A percentile compares a stretch with the other conserved stretches of the same genome.
Conservation (phyloP, 2,113 vertebrate species). For the Lophius piscatorius region DNA sequence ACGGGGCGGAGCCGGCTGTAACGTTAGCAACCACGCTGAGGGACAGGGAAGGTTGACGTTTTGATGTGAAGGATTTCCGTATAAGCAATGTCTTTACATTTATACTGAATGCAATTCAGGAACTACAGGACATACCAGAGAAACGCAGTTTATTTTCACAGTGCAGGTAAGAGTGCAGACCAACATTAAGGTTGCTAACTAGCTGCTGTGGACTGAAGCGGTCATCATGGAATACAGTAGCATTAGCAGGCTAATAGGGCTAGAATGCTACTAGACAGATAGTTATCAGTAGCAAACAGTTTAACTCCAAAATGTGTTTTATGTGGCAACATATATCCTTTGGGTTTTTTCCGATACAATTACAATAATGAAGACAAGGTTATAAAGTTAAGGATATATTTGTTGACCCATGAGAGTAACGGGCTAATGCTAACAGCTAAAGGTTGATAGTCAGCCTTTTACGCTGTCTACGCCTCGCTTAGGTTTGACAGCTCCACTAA, state of each 20-base stretch:
- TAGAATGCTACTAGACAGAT: conserved; percentile 18
- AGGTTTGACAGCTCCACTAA: conserved; percentile 65
- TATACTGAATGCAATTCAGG: not conserved
- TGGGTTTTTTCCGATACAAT: too few species aligned
- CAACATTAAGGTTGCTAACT: not conserved
- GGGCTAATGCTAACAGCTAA: conserved; percentile 47
- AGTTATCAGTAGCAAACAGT: not conserved
- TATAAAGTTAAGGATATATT: not conserved
- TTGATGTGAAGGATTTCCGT: conserved; percentile 28
- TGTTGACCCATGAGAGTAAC: not conserved
- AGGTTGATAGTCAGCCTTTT: conserved; percentile 45
- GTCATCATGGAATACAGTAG: conserved; percentile 20
- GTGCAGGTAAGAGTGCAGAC: conserved; percentile 47
- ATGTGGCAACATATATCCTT: not conserved
- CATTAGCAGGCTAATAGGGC: conserved; percentile 47
- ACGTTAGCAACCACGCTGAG: conserved; percentile 76
- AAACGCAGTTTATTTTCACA: not conserved
- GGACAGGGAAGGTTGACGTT: conserved; percentile 26
- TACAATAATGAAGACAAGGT: rapidly evolving
- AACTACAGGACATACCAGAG: not conserved
- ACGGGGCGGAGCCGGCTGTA: conserved; percentile 64
- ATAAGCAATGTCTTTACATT: conserved; percentile 28
- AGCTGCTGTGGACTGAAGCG: not conserved
- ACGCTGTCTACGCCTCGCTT: conserved; percentile 66
- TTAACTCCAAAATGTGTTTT: rapidly evolving